Evolutionary conservation across 2,113 vertebrate genomes (phyloP).

Genomic region (Casuarius casuarius): DNA sequence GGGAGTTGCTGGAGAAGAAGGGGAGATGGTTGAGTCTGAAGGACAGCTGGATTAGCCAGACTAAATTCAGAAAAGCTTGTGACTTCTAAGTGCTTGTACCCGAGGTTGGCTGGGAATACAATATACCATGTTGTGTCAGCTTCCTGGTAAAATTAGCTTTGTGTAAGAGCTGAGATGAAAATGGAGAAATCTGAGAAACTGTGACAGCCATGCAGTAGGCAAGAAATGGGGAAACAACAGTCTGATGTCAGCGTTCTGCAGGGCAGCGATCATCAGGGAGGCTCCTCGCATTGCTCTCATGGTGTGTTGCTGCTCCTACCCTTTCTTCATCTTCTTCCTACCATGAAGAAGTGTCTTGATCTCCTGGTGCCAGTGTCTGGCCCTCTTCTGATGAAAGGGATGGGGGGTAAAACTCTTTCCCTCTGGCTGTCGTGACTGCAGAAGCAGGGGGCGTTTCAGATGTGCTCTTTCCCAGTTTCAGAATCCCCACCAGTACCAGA

Average conservation of each 20-base stretch:
- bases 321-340: neutral
- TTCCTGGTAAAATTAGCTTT: neutral
- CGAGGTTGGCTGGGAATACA: neutral
- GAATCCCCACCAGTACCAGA: neutral
- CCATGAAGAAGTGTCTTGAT: neutral
- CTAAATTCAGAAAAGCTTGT: neutral
- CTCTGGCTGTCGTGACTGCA: neutral
- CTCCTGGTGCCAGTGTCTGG: neutral
- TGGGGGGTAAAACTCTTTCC: neutral
- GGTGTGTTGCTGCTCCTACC: neutral
- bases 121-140: neutral
- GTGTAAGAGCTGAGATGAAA: neutral
- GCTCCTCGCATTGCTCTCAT: neutral
- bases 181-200: neutral
- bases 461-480: neutral
- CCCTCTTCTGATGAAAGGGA: neutral
- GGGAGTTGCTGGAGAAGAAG: neutral
- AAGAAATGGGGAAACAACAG: neutral
- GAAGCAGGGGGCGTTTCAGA: neutral
- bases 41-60: neutral
- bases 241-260: neutral
- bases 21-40: neutral
- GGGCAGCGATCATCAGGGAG: fast-evolving
- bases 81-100: neutral
- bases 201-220: neutral